Evolutionary conservation across 2,113 vertebrate genomes (phyloP), one percentile per base, ranked within the genome.

Genomic region (Xiphorhynchus elegans): DNA sequence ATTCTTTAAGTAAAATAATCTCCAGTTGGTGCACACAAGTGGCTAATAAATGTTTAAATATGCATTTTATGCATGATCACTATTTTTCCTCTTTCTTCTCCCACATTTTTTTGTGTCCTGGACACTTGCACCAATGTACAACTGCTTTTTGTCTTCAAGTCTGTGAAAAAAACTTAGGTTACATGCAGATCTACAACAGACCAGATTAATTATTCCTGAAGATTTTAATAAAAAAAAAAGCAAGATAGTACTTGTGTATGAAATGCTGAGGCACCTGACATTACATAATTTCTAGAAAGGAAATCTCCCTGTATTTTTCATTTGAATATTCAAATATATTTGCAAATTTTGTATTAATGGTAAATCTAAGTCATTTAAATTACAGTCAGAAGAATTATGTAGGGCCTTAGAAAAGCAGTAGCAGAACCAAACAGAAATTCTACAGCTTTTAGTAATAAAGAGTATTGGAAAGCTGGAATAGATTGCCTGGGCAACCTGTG

Each of bases 111-210:
- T 58, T 29, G 8, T 42, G 10, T 46, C 8, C 28, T 2, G 3
- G 23, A 7, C 31, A 64, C 11, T 5, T 55, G 2, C 2, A 56
- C 2, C 7, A 1, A 4, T 1, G 2, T 33, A 26, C 0, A 3
- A 17, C 4, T 35, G 13, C 62, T 70, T 84, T 56, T 8, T 49
- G 2, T 31, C 46, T 78, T 78, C 7, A 5, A 24, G 12, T 17
- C n/a, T 67, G 8, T 66, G 25, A 47, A 70, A 75, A 78, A 74
- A 23, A 0, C 4, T 16, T 66, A 24, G 3, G 1, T n/a, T 84
- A 37, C 6, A n/a, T 4, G 2, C 11, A 75, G 23, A 37, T 20
- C 33, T 89, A 13, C 11, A 44, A 39, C n/a, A 73, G 23, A 46
- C 1, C 5, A 31, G 11, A 56, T 24, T 35, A 81, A 70, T 53